phyloP scores from a whole-genome alignment of 2,797 vertebrate genomes.

The Mus minutoides region DNA sequence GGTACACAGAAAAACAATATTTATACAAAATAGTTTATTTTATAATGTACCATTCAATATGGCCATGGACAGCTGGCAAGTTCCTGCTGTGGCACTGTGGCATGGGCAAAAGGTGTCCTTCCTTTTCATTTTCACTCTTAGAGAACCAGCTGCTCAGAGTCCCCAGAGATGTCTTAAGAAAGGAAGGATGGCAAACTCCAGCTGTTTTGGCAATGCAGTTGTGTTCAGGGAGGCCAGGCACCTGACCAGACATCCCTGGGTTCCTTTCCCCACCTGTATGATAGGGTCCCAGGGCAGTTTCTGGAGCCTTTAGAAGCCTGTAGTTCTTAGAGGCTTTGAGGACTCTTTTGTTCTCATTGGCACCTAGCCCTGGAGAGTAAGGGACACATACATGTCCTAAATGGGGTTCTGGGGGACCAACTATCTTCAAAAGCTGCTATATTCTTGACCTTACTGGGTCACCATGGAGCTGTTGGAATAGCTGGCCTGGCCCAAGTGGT shows the following conservation, averaged over 20 bases:
- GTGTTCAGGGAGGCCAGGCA: background rate
- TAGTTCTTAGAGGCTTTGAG: background rate
- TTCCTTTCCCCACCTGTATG: background rate
- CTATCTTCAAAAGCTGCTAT: background rate
- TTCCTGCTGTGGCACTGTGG: background rate
- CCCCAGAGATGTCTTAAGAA: background rate
- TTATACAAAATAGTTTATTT: constrained; percentile 78
- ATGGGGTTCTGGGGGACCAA: background rate
- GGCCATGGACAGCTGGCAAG: background rate
- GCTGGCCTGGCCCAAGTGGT: background rate
- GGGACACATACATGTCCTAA: background rate
- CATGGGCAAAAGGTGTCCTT: background rate
- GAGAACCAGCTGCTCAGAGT: background rate
- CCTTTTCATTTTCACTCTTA: background rate
- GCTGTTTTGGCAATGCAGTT: background rate
- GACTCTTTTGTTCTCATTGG: background rate
- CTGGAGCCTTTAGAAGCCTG: background rate
- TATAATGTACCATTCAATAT: constrained; percentile 34
- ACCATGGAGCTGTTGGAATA: background rate
- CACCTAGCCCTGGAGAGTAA: background rate
- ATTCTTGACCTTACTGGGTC: no score
- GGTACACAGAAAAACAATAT: background rate
- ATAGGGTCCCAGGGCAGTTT: background rate
- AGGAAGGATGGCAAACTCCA: no score
- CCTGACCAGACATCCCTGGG: background rate